These are phyloP conservation scores for Mantis religiosa DNA, from an alignment of 2,888 invertebrate genomes.

Conservation along the genomic window DNA sequence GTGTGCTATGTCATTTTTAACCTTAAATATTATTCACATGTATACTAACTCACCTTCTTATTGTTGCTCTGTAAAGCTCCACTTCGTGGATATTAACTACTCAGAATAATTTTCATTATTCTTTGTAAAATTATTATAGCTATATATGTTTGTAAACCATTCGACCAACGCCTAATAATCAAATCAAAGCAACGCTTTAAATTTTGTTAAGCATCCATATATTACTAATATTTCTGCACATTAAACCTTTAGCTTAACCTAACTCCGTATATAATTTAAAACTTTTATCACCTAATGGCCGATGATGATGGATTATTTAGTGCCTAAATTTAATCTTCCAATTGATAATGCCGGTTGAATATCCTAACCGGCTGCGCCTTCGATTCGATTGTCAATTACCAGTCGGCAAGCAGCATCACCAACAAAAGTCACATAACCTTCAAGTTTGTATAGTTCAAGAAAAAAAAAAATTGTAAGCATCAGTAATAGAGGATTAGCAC, in stretches of 20 bases:
- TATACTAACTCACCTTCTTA: background rate
- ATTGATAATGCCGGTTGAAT: background rate
- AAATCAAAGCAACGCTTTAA: background rate
- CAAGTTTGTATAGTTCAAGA: too few species aligned
- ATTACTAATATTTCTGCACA: background rate
- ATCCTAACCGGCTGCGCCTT: background rate
- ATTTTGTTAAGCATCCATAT: too few species aligned
- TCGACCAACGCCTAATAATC: background rate
- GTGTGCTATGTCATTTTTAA: background rate
- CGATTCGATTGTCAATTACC: background rate
- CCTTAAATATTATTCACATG: background rate
- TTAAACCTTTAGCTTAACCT: background rate
- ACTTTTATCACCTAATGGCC: slow-evolving; percentile 1
- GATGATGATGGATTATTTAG: slow-evolving; percentile 3
- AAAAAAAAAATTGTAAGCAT: too few species aligned
- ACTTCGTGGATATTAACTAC: background rate
- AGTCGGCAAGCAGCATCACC: too few species aligned
- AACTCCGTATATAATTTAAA: background rate
- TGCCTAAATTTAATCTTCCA: background rate
- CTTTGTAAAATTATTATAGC: background rate
- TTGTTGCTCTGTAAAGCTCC: background rate
- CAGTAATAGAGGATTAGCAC: too few species aligned
- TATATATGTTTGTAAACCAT: background rate
- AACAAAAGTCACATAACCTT: too few species aligned
- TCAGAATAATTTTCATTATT: background rate